Percentiles rank a stretch among this genome's conserved stretches.
These are phyloP conservation scores for Perodicticus potto DNA, from an alignment of 2,797 vertebrate species.

Conservation along the genomic window DNA sequence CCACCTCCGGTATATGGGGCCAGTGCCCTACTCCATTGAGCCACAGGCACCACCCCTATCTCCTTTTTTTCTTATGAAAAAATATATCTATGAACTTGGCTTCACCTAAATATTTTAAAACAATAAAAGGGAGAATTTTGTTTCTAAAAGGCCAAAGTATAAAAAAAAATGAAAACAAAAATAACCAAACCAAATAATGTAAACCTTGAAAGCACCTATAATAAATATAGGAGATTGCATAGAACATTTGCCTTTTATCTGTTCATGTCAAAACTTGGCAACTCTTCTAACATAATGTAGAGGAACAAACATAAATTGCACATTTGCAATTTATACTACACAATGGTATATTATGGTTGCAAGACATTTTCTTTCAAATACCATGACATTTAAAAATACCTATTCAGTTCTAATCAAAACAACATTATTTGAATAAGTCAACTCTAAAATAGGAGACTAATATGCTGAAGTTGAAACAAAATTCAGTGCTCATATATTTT, in stretches of 20 bases:
- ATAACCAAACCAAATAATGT: slow-evolving; percentile 30
- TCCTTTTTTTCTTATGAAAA: slow-evolving; percentile 10
- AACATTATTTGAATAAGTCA: slow-evolving; percentile 62
- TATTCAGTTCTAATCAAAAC: slow-evolving; percentile 75
- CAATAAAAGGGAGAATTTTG: background rate
- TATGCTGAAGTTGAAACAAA: slow-evolving; percentile 3
- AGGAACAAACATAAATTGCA: slow-evolving; percentile 54
- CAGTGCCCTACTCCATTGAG: too few species aligned
- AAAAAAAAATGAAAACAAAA: slow-evolving; percentile 47
- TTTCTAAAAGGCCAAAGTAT: slow-evolving; percentile 33
- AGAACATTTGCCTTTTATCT: slow-evolving; percentile 56
- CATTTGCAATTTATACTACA: slow-evolving; percentile 72
- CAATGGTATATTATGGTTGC: slow-evolving; percentile 55
- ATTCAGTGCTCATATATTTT: slow-evolving; percentile 31
- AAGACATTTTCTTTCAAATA: slow-evolving; percentile 64
- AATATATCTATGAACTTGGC: background rate
- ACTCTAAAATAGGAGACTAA: slow-evolving; percentile 63
- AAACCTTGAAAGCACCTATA: background rate
- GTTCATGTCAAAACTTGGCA: slow-evolving; percentile 51
- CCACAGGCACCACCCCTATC: too few species aligned
- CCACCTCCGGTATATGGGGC: too few species aligned
- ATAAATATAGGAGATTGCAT: slow-evolving; percentile 47
- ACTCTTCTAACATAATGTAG: slow-evolving; percentile 28
- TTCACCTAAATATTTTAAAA: background rate
- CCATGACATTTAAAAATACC: slow-evolving; percentile 80